Evolutionary conservation across 2,888 invertebrate species (phyloP).

Genomic region (Koerneria pararmatus): DNA sequence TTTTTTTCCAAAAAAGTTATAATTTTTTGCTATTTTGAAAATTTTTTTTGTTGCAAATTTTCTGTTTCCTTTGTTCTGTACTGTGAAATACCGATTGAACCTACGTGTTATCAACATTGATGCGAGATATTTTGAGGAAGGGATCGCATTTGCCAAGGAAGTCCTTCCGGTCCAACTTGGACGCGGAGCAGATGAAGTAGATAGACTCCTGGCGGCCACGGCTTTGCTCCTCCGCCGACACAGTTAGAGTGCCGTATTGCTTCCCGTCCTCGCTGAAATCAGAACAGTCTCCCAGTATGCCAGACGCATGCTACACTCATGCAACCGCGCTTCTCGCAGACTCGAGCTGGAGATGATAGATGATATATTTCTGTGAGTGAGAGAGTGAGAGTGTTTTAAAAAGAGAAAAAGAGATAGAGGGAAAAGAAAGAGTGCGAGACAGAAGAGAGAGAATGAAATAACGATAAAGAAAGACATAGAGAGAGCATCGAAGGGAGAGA

Average conservation of each 20-base stretch:
- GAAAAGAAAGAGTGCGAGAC: constrained; percentile 3
- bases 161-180: constrained; percentile 64
- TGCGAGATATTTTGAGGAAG: constrained; percentile 62
- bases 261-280: constrained; percentile 46
- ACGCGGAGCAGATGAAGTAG: constrained; percentile 36
- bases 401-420: constrained; percentile 8
- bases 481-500: constrained; percentile 5
- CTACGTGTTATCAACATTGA: constrained; percentile 63
- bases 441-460: neutral
- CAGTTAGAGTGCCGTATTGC: constrained; percentile 37
- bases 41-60: too few species aligned
- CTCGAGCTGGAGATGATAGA: too few species aligned
- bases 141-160: constrained; percentile 66
- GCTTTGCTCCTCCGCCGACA: constrained; percentile 41
- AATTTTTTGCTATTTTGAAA: neutral
- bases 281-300: neutral
- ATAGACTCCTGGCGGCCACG: constrained; percentile 46
- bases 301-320: neutral
- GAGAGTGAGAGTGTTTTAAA: neutral
- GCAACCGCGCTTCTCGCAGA: too few species aligned
- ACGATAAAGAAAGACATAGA: neutral
- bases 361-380: constrained; percentile 5
- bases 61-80: too few species aligned
- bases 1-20: too few species aligned
- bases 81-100: too few species aligned